Conservation (phyloP, 1,140 invertebrate genomes). For the Lysiphlebus fabarum region DNA sequence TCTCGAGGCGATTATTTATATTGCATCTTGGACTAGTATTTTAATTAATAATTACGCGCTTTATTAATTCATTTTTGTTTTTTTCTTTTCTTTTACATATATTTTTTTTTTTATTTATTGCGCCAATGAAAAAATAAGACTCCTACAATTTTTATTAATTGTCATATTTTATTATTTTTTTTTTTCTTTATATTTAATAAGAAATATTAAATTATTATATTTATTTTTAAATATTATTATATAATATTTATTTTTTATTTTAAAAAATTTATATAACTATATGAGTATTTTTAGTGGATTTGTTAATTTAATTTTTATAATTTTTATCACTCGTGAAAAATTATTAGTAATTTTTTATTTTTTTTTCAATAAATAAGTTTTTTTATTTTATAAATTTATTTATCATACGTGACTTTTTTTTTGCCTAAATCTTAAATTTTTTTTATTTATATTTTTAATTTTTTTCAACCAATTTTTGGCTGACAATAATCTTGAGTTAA, state of each 20-base stretch:
- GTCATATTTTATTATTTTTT: conserved; percentile 18
- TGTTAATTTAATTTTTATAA: conserved; percentile 13
- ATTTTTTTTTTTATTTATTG: background rate
- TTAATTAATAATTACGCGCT: conserved; percentile 8
- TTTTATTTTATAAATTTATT: too few relatives aligned
- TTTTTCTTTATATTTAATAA: conserved; percentile 17
- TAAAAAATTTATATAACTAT: conserved; percentile 12
- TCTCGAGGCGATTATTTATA: conserved; percentile 15
- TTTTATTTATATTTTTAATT: too few relatives aligned
- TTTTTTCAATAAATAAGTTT: too few relatives aligned
- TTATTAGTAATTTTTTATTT: too few relatives aligned
- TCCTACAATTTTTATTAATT: conserved; percentile 20
- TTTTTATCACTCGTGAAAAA: too few relatives aligned
- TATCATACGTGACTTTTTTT: too few relatives aligned
- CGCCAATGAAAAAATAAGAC: conserved; percentile 20
- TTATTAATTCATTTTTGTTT: conserved; percentile 1
- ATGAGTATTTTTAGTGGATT: conserved; percentile 7
- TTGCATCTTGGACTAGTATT: conserved; percentile 21
- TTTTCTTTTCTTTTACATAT: conserved; percentile 1
- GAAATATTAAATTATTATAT: conserved; percentile 13
- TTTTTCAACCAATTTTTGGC: too few relatives aligned
- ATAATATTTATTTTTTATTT: conserved; percentile 4
- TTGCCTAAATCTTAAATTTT: too few relatives aligned
- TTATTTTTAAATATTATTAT: conserved; percentile 9
- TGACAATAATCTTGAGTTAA: too few relatives aligned